Evolutionary conservation across 2,113 vertebrate species (phyloP).

Genomic region (Ictidomys tridecemlineatus): DNA sequence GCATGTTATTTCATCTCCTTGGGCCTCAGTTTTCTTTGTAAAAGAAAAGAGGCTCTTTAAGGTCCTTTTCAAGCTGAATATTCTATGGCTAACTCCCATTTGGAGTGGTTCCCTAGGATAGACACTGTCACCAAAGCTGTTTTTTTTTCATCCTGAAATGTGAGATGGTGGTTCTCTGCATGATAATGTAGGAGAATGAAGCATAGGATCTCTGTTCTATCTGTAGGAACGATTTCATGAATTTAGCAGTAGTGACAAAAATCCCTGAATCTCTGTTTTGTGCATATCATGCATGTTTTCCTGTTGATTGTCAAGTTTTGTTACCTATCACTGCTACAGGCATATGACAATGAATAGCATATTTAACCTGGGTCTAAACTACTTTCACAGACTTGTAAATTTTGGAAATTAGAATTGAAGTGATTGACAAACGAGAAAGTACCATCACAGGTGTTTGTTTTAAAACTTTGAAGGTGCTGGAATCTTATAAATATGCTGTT

Average conservation of each 20-base stretch:
- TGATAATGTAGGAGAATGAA: not conserved
- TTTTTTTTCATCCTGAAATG: not conserved
- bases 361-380: not conserved
- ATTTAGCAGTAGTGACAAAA: not conserved
- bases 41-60: conserved; percentile 9
- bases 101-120: not conserved
- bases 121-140: not conserved
- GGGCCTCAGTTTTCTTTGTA: conserved; percentile 43
- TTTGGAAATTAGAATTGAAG: conserved; percentile 38
- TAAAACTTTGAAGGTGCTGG: conserved; percentile 35
- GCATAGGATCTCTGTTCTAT: not conserved
- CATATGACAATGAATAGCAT: not conserved
- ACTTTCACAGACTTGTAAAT: not conserved
- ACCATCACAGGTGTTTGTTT: conserved; percentile 9
- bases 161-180: not conserved
- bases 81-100: not conserved
- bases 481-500: conserved; percentile 15
- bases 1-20: conserved; percentile 14
- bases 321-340: not conserved
- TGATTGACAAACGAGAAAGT: not conserved
- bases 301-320: not conserved
- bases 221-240: not conserved
- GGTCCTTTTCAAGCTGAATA: conserved; percentile 9
- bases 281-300: not conserved
- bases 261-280: not conserved